Evolutionary conservation across 2,888 invertebrate genomes (phyloP).

Genomic region (Drosophila stalkeri): DNA sequence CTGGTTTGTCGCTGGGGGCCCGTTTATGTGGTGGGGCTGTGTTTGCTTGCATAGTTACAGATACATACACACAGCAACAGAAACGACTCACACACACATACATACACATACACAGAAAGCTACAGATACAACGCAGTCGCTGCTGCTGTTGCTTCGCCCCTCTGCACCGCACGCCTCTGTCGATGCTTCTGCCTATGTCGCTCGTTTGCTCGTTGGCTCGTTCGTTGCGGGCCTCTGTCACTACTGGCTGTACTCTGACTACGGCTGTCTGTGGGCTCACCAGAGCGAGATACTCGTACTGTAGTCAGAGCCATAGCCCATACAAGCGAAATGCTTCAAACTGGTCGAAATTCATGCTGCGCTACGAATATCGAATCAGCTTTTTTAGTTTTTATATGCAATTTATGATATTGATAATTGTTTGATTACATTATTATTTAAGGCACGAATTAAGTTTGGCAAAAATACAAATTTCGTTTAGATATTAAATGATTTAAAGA

Average conservation of each 20-base stretch:
- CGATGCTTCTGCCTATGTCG: constrained; percentile 30
- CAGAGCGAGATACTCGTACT: constrained; percentile 59
- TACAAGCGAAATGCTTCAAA: constrained; percentile 50
- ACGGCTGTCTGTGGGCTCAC: constrained; percentile 54
- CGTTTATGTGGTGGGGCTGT: constrained; percentile 31
- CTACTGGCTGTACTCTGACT: constrained; percentile 60
- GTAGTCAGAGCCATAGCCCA: constrained; percentile 45
- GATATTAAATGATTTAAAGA: no score
- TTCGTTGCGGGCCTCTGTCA: constrained; percentile 53
- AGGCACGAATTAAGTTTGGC: background rate
- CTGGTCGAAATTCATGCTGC: constrained; percentile 51
- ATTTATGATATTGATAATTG: constrained; percentile 1
- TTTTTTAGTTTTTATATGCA: constrained; percentile 28
- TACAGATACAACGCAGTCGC: constrained; percentile 55
- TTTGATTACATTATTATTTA: background rate
- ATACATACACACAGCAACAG: constrained; percentile 33
- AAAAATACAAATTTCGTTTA: background rate
- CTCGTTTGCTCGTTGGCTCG: constrained; percentile 48
- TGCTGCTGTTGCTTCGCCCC: constrained; percentile 25
- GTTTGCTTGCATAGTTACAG: constrained; percentile 65
- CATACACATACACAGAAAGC: constrained; percentile 28
- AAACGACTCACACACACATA: constrained; percentile 40
- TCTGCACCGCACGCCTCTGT: background rate
- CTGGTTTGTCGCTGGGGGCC: constrained; percentile 39
- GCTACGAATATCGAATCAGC: constrained; percentile 33